These are phyloP conservation scores for Nyleta sp. DNA, from an alignment of 2,888 invertebrate species.

Conservation along the genomic window DNA sequence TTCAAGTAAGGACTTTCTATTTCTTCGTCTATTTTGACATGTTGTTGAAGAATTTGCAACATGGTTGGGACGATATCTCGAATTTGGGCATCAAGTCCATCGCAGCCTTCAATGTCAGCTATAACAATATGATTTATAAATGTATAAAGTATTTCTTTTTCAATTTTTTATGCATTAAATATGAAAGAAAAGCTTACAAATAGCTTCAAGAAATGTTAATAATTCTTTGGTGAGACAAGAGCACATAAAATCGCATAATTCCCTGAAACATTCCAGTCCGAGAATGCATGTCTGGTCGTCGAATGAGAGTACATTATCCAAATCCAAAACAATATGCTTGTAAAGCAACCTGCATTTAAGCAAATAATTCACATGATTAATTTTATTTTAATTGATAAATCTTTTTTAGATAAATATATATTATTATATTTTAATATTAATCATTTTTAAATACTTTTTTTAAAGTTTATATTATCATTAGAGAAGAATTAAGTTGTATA, in stretches of 20 bases:
- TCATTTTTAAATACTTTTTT: no score
- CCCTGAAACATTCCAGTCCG: constrained; percentile 85
- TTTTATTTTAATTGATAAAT: not conserved
- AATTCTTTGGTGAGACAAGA: constrained; percentile 78
- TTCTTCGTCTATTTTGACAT: constrained; percentile 69
- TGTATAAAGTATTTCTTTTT: constrained; percentile 6
- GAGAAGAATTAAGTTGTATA: no score
- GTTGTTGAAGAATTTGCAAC: constrained; percentile 66
- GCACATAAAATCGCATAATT: constrained; percentile 80
- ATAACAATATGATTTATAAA: constrained; percentile 37
- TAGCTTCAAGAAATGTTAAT: constrained; percentile 79
- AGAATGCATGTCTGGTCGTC: constrained; percentile 83
- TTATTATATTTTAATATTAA: no score
- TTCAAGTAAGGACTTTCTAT: constrained; percentile 67
- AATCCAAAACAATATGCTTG: constrained; percentile 75
- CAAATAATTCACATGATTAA: no score
- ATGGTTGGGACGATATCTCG: constrained; percentile 69
- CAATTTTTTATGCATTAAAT: constrained; percentile 1
- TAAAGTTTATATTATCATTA: no score
- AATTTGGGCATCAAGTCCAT: constrained; percentile 69
- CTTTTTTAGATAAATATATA: no score
- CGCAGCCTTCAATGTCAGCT: constrained; percentile 41
- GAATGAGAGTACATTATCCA: constrained; percentile 84
- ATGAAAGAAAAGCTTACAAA: constrained; percentile 78
- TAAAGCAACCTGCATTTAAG: constrained; percentile 78